Evolutionary conservation across 2,797 vertebrate genomes (phyloP), one percentile per base, ranked within the genome.

Genomic region (Pangasius mekongensis): DNA sequence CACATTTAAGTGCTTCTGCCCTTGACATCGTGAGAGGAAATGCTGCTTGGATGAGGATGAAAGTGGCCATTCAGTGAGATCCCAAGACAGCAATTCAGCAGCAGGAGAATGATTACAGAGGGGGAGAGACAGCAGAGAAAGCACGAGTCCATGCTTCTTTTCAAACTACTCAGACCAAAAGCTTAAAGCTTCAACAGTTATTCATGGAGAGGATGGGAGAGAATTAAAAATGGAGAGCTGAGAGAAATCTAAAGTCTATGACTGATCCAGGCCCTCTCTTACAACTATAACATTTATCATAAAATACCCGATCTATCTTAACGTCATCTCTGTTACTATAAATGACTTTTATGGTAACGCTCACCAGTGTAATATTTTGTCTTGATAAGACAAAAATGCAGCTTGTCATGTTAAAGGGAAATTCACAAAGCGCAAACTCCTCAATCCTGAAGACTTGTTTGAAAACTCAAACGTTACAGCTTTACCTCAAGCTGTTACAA

Each of bases 11-110:
- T 86, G 89, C 87, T 90, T 89, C 89, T 93, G 91, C 92, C 87
- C 94, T 84, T 85, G 89, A 94, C 93, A 94, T 94, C 92, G 86
- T 93, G 91, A 88, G 89, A 93, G 93, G 92, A 95, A 95, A 93
- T 91, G 87, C 88, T 91, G 87, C 90, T 89, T 87, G 87, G 92
- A 90, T 89, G 91, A 88, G 91, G 91, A 94, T 93, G 94, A 95
- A 94, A 92, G 91, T 92, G 90, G 89, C 87, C 89, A 92, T 94
- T 95, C 91, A 93, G 58, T 89, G 3, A 20, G 74, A 91, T 94
- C 94, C 93, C 93, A 89, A 78, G n/a, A 89, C 92, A 91, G 73
- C 89, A 87, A 91, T 93, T 94, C 89, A 91, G 86, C 88, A 91
- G 89, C 91, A 91, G 91, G 80, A 76, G 56, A 86, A 69, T 49